Evolutionary conservation across 2,113 vertebrate species (phyloP), one percentile per base, ranked within the genome.

Genomic region (Lonchura striata): DNA sequence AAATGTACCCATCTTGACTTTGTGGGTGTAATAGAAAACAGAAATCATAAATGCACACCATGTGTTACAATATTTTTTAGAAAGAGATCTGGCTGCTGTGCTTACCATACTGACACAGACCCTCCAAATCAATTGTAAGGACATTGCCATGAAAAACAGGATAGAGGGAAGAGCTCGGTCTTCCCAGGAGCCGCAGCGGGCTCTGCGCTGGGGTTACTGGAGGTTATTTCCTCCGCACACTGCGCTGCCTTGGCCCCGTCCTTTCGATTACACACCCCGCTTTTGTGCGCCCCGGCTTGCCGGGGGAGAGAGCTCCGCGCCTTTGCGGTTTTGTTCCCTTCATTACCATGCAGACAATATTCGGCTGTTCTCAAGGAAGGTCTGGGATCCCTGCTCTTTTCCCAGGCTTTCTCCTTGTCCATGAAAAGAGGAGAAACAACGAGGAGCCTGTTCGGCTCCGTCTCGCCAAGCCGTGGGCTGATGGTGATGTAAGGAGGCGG

Each of bases 401-500:
- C 96, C 97, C 98, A 97, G 96, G 93, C 97, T 97, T 96, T 94
- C 90, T 97, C 93, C 95, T 97, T 28, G 75, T 47, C 88, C 93
- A 11, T 97, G 97, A 92, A 98, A 96, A 93, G 94, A 76, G 25
- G 46, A 57, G 9, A 53, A 85, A 97, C 94, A 97, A 97, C 96
- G 95, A 97, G 88, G 86, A 96, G 91, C 65, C 92, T 97, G 97
- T 97, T 92, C 33, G 52, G 93, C 72, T n/a, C 50, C 46, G 96
- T 97, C 97, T 92, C 90, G 95, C 92, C 57, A 50, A 20, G 82
- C 96, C 83, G 21, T 98, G 97, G 91, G 95, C 96, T 87, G 97
- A 98, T 80, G 78, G 92, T 98, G 98, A 98, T 98, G 98, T 98
- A 94, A 98, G 13, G 1, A 7, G 47, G 4, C 64, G 94, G 83